Evolutionary conservation across 2,888 invertebrate species (phyloP), one percentile per base, ranked within the genome.

Genomic region (Molorchus minor): DNA sequence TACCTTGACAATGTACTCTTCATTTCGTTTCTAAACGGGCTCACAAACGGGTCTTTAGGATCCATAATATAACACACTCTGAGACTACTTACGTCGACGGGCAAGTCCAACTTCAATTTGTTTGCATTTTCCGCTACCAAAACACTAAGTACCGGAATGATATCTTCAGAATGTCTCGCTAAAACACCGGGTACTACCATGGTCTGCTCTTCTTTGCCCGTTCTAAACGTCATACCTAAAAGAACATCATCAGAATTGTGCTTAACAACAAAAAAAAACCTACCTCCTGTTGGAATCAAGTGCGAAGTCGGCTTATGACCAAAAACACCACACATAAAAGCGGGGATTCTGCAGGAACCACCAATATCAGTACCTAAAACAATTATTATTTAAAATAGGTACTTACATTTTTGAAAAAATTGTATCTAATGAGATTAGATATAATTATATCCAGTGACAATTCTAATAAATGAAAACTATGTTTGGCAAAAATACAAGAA

Each of bases 341-440:
- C 88, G 0, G 96, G 96, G 86, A 96, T 94, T 25, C 98, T 87
- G 43, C 94, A 92, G 2, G 96, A 96, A 0, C 98, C 98, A n/a
- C 97, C 98, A 71, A 98, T 96, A 78, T 98, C 98, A 0, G 92
- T 91, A 20, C 89, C 87, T 87, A 66, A 43, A 72, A 69, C 61
- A 40, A 13, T 7, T 33, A 33, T 3, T n/a, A 33, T 33, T 33
- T 25, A 25, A 25, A 25, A 25, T n/a, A n/a, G n/a, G n/a, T n/a
- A 25, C 25, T 25, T 8, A 25, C 5, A 25, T 25, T 25, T 25
- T 25, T 25, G 8, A n/a, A 8, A 25, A 25, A 5, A 5, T 25
- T 25, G 8, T 25, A 29, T 44, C 3, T 8, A 15, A 15, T 44
- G 15, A 29, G 1, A 44, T 29, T 44, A 7, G 33, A 41, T 16